phyloP scores from a whole-genome alignment of 2,797 vertebrate genomes.

The Sebastolobus altivelis region DNA sequence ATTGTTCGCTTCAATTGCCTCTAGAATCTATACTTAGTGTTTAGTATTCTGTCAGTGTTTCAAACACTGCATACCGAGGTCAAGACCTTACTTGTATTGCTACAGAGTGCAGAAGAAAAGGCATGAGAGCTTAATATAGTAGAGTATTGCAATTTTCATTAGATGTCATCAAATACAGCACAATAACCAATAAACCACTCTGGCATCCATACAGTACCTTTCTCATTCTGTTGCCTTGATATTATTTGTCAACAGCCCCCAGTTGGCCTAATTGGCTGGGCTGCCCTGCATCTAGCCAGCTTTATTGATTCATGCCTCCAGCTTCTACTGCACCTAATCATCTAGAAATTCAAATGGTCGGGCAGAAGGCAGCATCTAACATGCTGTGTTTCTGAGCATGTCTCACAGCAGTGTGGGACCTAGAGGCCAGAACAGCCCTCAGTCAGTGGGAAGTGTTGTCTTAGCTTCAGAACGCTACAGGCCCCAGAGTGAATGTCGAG shows the following conservation, averaged over 20 bases:
- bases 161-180: conserved; percentile 29
- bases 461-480: conserved; percentile 60
- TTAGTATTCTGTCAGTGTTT: conserved; percentile 11
- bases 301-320: conserved; percentile 74
- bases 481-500: conserved; percentile 45
- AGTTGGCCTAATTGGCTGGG: conserved; percentile 66
- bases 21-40: neutral
- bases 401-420: conserved; percentile 32
- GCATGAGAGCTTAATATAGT: conserved; percentile 14
- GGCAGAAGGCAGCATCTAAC: conserved; percentile 36
- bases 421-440: conserved; percentile 37
- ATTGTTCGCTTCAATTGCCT: conserved; percentile 12
- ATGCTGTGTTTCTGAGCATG: conserved; percentile 31
- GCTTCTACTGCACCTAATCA: conserved; percentile 68
- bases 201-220: conserved; percentile 10
- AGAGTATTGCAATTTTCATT: conserved; percentile 36
- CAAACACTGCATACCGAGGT: neutral
- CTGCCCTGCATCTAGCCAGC: conserved; percentile 62
- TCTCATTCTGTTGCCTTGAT: conserved; percentile 43
- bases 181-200: conserved; percentile 21
- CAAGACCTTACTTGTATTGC: conserved; percentile 22
- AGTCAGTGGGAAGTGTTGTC: conserved; percentile 70
- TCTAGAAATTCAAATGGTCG: conserved; percentile 71
- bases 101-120: conserved; percentile 16
- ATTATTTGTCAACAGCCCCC: conserved; percentile 63